Percentiles rank a stretch among this genome's conserved stretches.
Conservation (phyloP, 1,140 invertebrate genomes). For the Drosophila yakuba region DNA sequence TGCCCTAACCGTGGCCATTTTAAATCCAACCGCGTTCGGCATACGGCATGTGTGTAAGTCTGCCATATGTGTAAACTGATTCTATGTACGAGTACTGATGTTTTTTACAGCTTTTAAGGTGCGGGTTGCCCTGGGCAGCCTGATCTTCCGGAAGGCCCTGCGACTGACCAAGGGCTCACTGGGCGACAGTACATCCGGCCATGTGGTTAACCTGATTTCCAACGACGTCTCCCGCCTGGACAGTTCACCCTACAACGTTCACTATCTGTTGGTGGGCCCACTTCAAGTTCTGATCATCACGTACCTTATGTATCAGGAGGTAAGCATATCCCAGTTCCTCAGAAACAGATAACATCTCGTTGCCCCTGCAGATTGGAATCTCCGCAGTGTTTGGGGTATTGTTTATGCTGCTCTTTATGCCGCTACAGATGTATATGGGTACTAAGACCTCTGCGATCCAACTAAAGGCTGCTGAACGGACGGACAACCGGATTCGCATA, state of each 20-base stretch:
- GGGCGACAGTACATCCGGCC: constrained; percentile 91
- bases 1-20: constrained; percentile 89
- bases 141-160: constrained; percentile 93
- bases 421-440: constrained; percentile 92
- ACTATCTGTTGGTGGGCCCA: constrained; percentile 93
- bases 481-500: constrained; percentile 92
- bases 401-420: constrained; percentile 92
- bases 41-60: constrained; percentile 88
- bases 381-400: constrained; percentile 91
- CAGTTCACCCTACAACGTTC: constrained; percentile 86
- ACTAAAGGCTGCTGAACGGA: constrained; percentile 88
- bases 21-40: constrained; percentile 92
- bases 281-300: constrained; percentile 86
- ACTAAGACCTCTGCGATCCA: constrained; percentile 89
- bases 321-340: constrained; percentile 11
- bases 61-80: not conserved
- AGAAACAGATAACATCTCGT: not conserved
- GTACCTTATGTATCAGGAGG: constrained; percentile 90
- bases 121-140: constrained; percentile 90
- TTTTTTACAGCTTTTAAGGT: constrained; percentile 87
- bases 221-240: constrained; percentile 94
- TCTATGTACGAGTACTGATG: not conserved
- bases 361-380: constrained; percentile 87
- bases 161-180: constrained; percentile 89
- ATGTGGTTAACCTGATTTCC: constrained; percentile 96